Base-by-base conservation (phyloP, 2,888 invertebrate species). In the Erebia ligea region DNA sequence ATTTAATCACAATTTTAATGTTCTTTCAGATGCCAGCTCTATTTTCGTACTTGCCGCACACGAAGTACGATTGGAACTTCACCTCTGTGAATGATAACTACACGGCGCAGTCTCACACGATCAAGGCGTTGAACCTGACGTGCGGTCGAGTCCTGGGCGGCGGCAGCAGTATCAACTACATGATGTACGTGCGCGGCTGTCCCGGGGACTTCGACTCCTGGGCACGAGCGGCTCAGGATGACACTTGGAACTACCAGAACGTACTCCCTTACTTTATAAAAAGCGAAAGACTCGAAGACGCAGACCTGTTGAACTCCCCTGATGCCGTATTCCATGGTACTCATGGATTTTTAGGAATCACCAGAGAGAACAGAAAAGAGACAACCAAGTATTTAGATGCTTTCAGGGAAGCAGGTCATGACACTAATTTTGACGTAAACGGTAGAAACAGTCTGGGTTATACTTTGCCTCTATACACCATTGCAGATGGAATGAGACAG, bases 401-500 rank as follows among this genome's bases (percentile, higher is more conserved):
- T 0, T 88, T 90, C 17, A 76, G 82, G 70, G 88, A 92, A 77
- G 76, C 90, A 72, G 94, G 94, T 0, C 84, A 82, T 52, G 69
- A 78, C 3, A 72, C 79, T 3, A 59, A 85, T 34, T 83, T 88
- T 68, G 86, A 91, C 68, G 58, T 78, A 1, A 88, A 92, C 75
- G 91, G 90, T 1, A 76, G 80, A 50, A 78, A 85, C 2, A 88
- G 84, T 74, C 80, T 89, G 13, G 94, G 94, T 9, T 90, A 89
- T 65, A 87, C 89, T 0, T 85, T 87, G 56, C 81, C 88, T 1
- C 86, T 91, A 69, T 88, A 82, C 40, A 93, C 89, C 19, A 83
- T 91, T 75, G 83, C 87, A 50, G 79, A 84, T 1, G 78, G 78
- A 1, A 94, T 95, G 0, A 92, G 79, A 25, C 77, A 79, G 68